These are phyloP conservation scores for Parascotia fuliginaria DNA, from an alignment of 2,888 invertebrate species.

Conservation along the genomic window DNA sequence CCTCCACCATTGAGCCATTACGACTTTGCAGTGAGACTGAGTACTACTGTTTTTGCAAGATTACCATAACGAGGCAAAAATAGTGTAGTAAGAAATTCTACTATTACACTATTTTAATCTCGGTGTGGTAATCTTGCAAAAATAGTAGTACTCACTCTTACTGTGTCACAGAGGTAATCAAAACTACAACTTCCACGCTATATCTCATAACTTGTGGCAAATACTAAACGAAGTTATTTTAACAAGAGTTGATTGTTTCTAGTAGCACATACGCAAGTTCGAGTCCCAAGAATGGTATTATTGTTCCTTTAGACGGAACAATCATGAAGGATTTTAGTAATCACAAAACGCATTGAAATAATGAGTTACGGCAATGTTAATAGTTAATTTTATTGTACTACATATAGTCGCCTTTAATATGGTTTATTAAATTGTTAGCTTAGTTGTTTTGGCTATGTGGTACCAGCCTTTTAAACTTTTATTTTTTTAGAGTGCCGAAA, in stretches of 20 bases:
- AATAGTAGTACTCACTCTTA: too few relatives aligned
- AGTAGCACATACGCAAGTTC: conserved; percentile 50
- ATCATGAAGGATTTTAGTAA: conserved; percentile 44
- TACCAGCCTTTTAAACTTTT: too few relatives aligned
- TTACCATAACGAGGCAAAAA: too few relatives aligned
- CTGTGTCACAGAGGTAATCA: too few relatives aligned
- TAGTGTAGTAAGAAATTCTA: too few relatives aligned
- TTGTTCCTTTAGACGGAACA: conserved; percentile 53
- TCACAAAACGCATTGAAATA: conserved; percentile 20
- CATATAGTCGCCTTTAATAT: not conserved
- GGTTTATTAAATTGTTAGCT: not conserved
- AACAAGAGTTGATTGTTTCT: conserved; percentile 71
- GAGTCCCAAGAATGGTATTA: conserved; percentile 60
- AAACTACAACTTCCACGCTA: conserved; percentile 7
- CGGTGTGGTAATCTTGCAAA: not conserved
- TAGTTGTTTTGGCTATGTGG: not conserved
- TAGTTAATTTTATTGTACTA: conserved; percentile 19
- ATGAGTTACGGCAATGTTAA: conserved; percentile 14
- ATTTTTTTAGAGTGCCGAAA: too few relatives aligned
- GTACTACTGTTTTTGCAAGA: too few relatives aligned
- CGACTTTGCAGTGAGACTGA: too few relatives aligned
- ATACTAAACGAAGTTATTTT: conserved; percentile 53
- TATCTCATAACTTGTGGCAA: conserved; percentile 42
- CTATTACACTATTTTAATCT: too few relatives aligned
- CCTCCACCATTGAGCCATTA: too few relatives aligned